Conservation (phyloP, 2,888 invertebrate species). For the Petrolisthes manimaculis region DNA sequence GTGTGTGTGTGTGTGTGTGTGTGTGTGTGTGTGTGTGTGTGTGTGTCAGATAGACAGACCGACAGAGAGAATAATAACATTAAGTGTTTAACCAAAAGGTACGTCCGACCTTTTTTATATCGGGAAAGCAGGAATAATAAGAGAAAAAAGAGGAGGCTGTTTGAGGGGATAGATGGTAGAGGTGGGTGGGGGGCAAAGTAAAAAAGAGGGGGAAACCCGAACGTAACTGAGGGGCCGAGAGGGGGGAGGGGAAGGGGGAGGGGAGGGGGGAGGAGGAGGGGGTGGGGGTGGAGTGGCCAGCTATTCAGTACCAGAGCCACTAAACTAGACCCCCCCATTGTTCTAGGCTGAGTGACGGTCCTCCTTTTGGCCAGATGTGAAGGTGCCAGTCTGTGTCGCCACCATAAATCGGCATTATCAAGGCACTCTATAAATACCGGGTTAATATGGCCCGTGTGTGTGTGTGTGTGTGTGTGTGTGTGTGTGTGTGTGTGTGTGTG, state of each 20-base stretch:
- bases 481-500: too few relatives aligned
- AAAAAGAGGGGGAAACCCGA: not conserved
- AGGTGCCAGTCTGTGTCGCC: not conserved
- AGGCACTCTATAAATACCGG: constrained; percentile 5
- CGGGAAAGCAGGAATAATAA: not conserved
- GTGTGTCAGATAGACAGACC: not conserved
- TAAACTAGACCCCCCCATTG: too few relatives aligned
- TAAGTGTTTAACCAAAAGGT: not conserved
- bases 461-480: too few relatives aligned
- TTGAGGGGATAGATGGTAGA: not conserved
- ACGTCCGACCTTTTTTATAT: not conserved
- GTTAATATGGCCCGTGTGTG: constrained; percentile 13
- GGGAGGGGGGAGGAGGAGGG: not conserved
- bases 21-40: not conserved
- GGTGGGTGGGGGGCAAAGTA: not conserved
- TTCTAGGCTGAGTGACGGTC: too few relatives aligned
- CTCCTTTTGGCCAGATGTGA: too few relatives aligned
- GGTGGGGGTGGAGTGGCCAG: not conserved
- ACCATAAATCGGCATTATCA: not conserved
- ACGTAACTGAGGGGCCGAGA: not conserved
- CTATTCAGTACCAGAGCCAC: not conserved
- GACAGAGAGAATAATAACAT: not conserved
- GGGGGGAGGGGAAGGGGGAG: not conserved
- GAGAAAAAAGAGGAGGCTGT: not conserved
- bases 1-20: constrained; percentile 25